phyloP scores from a whole-genome alignment of 2,797 vertebrate genomes.

The Columba guinea region DNA sequence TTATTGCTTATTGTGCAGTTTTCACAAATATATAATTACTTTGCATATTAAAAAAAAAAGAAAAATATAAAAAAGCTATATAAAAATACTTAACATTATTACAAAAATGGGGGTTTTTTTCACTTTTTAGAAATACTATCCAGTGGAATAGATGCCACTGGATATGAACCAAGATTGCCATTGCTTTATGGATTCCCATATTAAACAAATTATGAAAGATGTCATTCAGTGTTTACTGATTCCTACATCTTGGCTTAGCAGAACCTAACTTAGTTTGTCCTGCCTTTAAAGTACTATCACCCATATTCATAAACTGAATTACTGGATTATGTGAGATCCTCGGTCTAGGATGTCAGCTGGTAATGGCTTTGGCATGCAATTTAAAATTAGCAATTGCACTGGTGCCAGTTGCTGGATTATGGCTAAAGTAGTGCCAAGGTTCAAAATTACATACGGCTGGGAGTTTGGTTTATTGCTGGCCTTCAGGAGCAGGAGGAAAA shows the following conservation, averaged over 20 bases:
- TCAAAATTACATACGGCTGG: background rate
- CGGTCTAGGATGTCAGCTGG: background rate
- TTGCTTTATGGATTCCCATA: background rate
- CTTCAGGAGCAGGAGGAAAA: background rate
- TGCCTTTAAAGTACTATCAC: background rate
- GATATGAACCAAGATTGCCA: background rate
- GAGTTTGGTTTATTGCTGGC: background rate
- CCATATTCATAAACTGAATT: background rate
- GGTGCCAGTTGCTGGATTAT: background rate
- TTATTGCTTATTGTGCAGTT: background rate
- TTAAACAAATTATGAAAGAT: background rate
- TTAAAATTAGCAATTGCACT: background rate
- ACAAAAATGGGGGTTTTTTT: rapidly evolving
- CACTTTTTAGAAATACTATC: background rate
- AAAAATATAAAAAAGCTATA: background rate
- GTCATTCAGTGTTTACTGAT: background rate
- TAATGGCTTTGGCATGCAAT: background rate
- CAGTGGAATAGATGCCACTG: background rate
- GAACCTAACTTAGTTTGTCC: background rate
- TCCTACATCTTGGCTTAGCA: background rate
- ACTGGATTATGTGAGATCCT: background rate
- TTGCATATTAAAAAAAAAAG: background rate
- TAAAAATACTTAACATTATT: background rate
- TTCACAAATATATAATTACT: background rate
- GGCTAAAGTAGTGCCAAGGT: background rate